Conservation (phyloP, 2,113 vertebrate species). For the Nothocercus julius region DNA sequence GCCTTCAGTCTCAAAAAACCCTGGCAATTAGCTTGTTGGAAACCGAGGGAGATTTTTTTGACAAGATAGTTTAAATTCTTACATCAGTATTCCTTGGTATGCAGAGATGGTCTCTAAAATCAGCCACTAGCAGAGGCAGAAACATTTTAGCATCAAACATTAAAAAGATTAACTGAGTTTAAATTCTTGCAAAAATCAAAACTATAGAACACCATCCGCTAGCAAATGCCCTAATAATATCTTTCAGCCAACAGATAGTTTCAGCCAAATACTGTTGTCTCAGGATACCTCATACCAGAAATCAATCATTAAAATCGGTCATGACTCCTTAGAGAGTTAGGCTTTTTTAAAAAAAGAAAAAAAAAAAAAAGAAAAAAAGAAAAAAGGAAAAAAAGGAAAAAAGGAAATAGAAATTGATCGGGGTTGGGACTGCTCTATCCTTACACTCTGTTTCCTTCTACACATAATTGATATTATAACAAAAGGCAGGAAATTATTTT, state of each 20-base stretch:
- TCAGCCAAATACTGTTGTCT: background rate
- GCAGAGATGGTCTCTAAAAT: background rate
- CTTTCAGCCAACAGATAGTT: background rate
- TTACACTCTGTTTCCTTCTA: background rate
- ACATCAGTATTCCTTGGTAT: background rate
- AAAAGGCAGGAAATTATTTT: background rate
- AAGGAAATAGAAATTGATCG: too few species aligned
- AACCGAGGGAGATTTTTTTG: background rate
- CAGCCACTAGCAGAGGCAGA: background rate
- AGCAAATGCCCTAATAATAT: background rate
- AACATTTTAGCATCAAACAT: background rate
- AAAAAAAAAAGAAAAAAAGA: too few species aligned
- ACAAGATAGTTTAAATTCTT: background rate
- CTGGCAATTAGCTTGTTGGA: background rate
- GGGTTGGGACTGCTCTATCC: background rate
- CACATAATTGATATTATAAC: background rate
- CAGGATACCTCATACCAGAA: background rate
- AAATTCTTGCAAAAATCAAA: background rate
- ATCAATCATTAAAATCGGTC: background rate
- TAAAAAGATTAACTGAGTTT: background rate
- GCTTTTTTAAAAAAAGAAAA: too few species aligned
- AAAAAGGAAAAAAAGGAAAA: too few species aligned
- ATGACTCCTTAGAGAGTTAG: background rate
- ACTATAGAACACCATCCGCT: background rate
- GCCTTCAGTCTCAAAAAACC: background rate